phyloP scores from a whole-genome alignment of 1,140 invertebrate genomes.

The Drosophila malerkotliana region DNA sequence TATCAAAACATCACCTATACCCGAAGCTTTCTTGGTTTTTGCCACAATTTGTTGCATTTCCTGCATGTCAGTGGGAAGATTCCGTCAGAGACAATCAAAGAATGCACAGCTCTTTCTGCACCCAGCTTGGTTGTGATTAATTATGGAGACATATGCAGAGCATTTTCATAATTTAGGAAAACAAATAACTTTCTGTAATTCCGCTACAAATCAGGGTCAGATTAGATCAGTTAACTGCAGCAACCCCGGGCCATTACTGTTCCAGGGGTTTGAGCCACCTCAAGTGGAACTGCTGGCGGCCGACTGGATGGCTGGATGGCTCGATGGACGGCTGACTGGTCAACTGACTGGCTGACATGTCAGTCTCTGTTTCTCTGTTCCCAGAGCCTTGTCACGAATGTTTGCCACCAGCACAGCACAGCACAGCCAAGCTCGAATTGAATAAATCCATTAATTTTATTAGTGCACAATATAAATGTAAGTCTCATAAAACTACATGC shows the following conservation, averaged over 20 bases:
- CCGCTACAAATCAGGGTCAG: slow-evolving; percentile 39
- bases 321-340: slow-evolving; percentile 1
- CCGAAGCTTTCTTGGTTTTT: not conserved
- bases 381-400: slow-evolving; percentile 56
- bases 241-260: slow-evolving; percentile 36
- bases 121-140: slow-evolving; percentile 51
- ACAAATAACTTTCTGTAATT: slow-evolving; percentile 4
- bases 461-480: slow-evolving; percentile 75
- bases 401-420: slow-evolving; percentile 61
- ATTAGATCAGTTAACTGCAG: slow-evolving; percentile 35
- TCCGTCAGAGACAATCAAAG: slow-evolving; percentile 24
- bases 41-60: slow-evolving; percentile 45
- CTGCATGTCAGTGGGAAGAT: slow-evolving; percentile 48
- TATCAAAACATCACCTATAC: not conserved
- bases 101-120: slow-evolving; percentile 25
- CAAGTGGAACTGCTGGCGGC: slow-evolving; percentile 65
- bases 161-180: slow-evolving; percentile 6
- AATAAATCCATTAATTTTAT: slow-evolving; percentile 83
- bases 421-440: slow-evolving; percentile 30
- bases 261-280: slow-evolving; percentile 24
- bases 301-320: slow-evolving; percentile 6
- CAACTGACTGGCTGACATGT: slow-evolving; percentile 38
- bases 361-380: slow-evolving; percentile 28
- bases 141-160: slow-evolving; percentile 27
- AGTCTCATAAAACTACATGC: slow-evolving; percentile 67